phyloP scores from a whole-genome alignment of 1,140 invertebrate genomes.

The Steinernema feltiae region DNA sequence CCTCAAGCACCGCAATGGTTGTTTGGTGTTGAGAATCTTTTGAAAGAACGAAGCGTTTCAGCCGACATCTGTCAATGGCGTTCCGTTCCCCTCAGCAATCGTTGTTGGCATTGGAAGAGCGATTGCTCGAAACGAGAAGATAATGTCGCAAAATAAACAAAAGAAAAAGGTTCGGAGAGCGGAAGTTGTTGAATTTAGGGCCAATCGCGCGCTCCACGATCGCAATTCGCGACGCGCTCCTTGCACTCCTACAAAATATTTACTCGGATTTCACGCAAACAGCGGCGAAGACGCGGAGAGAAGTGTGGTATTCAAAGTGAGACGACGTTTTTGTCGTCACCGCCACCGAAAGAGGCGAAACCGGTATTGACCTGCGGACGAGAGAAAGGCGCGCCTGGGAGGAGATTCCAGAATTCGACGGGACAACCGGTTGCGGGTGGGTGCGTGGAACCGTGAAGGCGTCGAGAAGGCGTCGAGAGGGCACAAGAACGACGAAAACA shows the following conservation, averaged over 20 bases:
- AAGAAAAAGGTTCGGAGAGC: not conserved
- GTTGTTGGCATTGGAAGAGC: too few species aligned
- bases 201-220: not conserved
- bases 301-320: conserved; percentile 4
- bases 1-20: too few species aligned
- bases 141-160: not conserved
- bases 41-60: too few species aligned
- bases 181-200: not conserved
- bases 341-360: not conserved
- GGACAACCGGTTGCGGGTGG: not conserved
- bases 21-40: too few species aligned
- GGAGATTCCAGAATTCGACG: not conserved
- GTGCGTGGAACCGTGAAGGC: conserved; percentile 1
- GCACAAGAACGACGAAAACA: not conserved
- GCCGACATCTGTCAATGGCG: not conserved
- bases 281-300: not conserved
- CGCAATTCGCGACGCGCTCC: not conserved
- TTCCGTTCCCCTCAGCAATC: too few species aligned
- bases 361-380: not conserved
- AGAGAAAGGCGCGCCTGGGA: not conserved
- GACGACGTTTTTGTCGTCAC: not conserved
- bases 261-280: not conserved
- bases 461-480: not conserved
- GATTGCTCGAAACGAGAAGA: not conserved
- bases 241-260: conserved; percentile 9